Percentiles rank a stretch among this genome's conserved stretches.
phyloP scores from a whole-genome alignment of 2,113 vertebrate species.

The Cepphus grylle region DNA sequence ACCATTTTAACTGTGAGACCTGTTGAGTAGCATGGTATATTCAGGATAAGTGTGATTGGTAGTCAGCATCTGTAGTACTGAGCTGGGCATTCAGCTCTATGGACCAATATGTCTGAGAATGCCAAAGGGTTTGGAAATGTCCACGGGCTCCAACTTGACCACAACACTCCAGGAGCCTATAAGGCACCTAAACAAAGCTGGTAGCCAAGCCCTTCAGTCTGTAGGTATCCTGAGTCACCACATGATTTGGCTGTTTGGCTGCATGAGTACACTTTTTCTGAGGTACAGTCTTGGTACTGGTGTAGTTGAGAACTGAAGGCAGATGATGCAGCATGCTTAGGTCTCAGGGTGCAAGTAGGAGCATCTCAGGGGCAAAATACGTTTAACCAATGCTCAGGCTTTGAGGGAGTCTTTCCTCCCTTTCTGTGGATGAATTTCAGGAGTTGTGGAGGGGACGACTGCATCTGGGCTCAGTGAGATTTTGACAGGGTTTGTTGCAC shows the following conservation, averaged over 20 bases:
- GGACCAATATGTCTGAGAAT: not conserved
- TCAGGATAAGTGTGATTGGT: not conserved
- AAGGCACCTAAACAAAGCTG: not conserved
- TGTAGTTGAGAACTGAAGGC: not conserved
- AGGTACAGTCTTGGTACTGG: not conserved
- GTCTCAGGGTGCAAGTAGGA: not conserved
- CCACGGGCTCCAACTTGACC: not conserved
- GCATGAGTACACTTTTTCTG: not conserved
- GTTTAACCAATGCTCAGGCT: not conserved
- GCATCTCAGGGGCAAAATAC: not conserved
- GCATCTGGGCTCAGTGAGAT: not conserved
- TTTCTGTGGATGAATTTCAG: not conserved
- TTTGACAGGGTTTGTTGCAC: slow-evolving; percentile 13
- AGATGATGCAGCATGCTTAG: not conserved
- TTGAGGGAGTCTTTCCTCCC: not conserved
- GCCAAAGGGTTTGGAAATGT: not conserved
- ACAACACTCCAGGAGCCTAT: not conserved
- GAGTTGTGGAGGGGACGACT: not conserved
- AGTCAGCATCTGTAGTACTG: not conserved
- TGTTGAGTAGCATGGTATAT: not conserved
- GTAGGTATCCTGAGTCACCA: not conserved
- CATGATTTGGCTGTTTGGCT: not conserved
- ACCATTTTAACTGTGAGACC: not conserved
- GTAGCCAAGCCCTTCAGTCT: not conserved
- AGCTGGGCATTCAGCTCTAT: not conserved